Evolutionary conservation across 2,888 invertebrate genomes (phyloP).

Genomic region (Sepiola atlantica): DNA sequence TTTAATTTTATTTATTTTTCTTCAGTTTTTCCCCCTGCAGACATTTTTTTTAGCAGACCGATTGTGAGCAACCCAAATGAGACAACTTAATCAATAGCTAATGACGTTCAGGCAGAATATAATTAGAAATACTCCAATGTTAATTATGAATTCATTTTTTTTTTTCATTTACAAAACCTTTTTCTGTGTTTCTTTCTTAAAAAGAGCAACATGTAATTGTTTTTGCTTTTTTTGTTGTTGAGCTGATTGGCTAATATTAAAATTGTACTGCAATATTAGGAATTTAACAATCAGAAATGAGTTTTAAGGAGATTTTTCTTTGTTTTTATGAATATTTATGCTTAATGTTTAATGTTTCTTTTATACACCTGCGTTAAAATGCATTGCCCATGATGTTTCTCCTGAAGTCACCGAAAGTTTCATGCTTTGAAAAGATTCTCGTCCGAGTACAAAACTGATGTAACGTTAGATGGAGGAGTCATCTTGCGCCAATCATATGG

Average conservation of each 20-base stretch:
- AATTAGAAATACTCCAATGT: background rate
- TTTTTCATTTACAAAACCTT: background rate
- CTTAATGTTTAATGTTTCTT: too few relatives aligned
- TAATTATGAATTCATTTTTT: background rate
- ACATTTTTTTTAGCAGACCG: background rate
- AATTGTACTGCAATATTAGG: background rate
- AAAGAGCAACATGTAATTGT: background rate
- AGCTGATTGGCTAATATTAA: background rate
- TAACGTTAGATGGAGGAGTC: too few relatives aligned
- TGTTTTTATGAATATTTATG: background rate
- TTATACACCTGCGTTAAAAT: too few relatives aligned
- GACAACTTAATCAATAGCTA: constrained; percentile 19
- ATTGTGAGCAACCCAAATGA: background rate
- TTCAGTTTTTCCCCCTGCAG: background rate
- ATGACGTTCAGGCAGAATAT: background rate
- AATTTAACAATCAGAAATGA: background rate
- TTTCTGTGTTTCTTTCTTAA: background rate
- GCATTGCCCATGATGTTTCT: too few relatives aligned
- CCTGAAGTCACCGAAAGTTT: too few relatives aligned
- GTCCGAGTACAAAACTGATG: too few relatives aligned
- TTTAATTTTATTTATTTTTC: background rate
- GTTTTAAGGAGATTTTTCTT: background rate
- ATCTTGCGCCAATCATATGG: too few relatives aligned
- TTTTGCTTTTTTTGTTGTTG: background rate
- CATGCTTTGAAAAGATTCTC: too few relatives aligned